Conservation (phyloP, 1,140 invertebrate species). For the Stegodyphus dumicola region DNA sequence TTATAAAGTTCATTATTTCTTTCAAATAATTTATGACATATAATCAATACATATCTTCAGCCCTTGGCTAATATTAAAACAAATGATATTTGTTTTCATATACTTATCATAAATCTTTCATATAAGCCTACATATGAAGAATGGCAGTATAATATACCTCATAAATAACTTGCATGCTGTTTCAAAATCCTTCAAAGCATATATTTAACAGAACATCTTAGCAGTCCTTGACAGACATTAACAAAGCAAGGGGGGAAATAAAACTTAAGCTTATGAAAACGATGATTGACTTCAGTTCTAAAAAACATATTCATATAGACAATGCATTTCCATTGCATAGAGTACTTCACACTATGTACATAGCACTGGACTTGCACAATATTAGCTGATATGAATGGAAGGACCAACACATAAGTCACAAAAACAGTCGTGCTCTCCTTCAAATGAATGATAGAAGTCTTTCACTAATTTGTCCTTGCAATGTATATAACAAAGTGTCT, state of each 20-base stretch:
- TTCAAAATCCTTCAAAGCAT: too few relatives aligned
- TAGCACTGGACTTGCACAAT: constrained; percentile 55
- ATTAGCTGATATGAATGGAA: constrained; percentile 60
- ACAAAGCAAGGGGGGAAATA: constrained; percentile 5
- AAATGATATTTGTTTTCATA: too few relatives aligned
- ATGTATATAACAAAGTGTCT: not conserved
- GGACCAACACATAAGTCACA: constrained; percentile 57
- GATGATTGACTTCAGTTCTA: constrained; percentile 55
- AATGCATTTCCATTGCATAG: constrained; percentile 52
- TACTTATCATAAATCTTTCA: too few relatives aligned
- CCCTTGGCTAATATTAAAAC: too few relatives aligned
- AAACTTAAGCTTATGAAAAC: constrained; percentile 15
- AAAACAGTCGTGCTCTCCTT: constrained; percentile 26
- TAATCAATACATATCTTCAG: too few relatives aligned
- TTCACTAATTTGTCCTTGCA: constrained; percentile 16
- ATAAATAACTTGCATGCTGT: too few relatives aligned
- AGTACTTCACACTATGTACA: constrained; percentile 56
- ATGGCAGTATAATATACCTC: too few relatives aligned
- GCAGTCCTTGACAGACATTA: constrained; percentile 21
- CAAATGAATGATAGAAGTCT: constrained; percentile 26
- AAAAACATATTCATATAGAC: constrained; percentile 49
- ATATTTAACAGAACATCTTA: constrained; percentile 1
- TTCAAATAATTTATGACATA: too few relatives aligned
- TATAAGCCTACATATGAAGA: too few relatives aligned
- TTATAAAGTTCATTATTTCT: too few relatives aligned